A percentile compares a stretch with the other conserved stretches of the same genome.
These are phyloP conservation scores for Pogonomyrmex californicus DNA, from an alignment of 1,140 invertebrate genomes.

Conservation along the genomic window DNA sequence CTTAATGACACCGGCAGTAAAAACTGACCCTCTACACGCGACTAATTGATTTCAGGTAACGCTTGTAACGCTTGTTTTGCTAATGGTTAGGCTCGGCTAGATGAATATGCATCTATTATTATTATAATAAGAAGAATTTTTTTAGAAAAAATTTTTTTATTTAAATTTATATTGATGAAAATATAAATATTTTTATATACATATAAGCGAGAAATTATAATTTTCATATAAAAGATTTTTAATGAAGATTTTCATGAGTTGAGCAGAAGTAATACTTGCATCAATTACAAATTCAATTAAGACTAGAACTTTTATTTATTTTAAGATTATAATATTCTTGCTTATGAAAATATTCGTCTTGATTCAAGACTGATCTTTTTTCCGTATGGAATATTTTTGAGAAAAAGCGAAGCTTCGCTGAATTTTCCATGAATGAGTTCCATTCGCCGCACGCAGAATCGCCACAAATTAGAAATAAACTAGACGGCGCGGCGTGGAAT, in stretches of 20 bases:
- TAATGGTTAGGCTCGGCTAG: constrained; percentile 18
- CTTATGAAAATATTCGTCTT: no score
- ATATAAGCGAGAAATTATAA: no score
- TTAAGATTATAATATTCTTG: no score
- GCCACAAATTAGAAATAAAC: constrained; percentile 12
- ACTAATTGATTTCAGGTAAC: constrained; percentile 57
- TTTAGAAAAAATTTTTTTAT: no score
- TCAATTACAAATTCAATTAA: no score
- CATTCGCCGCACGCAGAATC: background rate
- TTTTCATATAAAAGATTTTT: no score
- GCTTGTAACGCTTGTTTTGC: constrained; percentile 64
- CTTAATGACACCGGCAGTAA: background rate
- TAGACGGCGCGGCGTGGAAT: background rate
- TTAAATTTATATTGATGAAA: constrained; percentile 20
- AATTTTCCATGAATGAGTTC: background rate
- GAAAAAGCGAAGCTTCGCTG: background rate
- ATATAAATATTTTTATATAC: constrained; percentile 2
- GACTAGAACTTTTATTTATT: no score
- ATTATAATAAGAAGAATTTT: background rate
- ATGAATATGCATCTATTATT: background rate
- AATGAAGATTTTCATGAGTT: no score
- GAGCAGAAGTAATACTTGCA: no score
- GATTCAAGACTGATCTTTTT: no score
- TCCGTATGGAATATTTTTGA: background rate
- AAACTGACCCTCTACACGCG: background rate